Conservation (phyloP, 2,113 vertebrate species). For the Anolis carolinensis region DNA sequence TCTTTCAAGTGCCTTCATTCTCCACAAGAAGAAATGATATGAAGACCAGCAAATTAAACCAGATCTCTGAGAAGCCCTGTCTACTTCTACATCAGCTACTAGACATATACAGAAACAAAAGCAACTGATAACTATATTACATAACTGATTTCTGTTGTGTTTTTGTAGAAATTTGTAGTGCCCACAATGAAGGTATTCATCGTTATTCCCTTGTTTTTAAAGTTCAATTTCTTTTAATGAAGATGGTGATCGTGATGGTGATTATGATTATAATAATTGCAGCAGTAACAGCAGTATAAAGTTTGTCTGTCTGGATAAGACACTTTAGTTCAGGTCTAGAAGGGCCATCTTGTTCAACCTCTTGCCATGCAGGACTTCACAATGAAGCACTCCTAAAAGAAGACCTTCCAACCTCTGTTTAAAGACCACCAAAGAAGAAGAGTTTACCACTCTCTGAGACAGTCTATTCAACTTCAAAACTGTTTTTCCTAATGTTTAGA, state of each 20-base stretch:
- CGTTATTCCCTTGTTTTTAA: not conserved
- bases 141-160: not conserved
- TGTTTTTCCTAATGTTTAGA: no score
- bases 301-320: not conserved
- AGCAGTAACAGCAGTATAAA: not conserved
- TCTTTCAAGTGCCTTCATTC: conserved; percentile 12
- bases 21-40: conserved; percentile 13
- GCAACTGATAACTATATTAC: not conserved
- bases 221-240: not conserved
- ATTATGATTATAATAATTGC: not conserved
- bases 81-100: conserved; percentile 28
- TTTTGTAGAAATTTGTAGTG: not conserved
- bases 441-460: no score
- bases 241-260: no score
- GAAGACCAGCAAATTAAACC: conserved; percentile 15
- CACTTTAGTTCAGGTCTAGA: no score
- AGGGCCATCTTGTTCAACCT: no score
- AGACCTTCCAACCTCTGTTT: not conserved
- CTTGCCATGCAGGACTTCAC: not conserved
- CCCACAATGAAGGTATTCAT: not conserved
- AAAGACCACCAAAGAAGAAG: no score
- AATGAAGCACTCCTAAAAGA: not conserved
- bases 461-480: no score
- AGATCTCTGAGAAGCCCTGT: conserved; percentile 14
- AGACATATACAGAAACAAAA: conserved; percentile 28